Evolutionary conservation across 2,113 vertebrate species (phyloP), one percentile per base, ranked within the genome.

Genomic region (Elachura formosa): DNA sequence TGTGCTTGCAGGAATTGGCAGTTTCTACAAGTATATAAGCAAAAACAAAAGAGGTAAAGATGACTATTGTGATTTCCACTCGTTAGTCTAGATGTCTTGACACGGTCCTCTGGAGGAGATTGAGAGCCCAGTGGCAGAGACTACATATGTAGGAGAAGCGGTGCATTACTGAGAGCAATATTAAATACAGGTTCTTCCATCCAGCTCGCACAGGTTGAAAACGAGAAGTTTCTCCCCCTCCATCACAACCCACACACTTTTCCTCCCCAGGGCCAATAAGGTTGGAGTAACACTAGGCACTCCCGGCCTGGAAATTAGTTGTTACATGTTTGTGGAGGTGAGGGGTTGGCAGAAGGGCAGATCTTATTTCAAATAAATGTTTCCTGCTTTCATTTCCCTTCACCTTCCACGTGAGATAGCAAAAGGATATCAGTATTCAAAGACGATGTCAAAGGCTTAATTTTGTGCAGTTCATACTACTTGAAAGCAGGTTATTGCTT

Each of bases 401-500:
- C 90, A 75, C 75, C 67, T 80, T 91, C 56, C 72, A 92, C 4
- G 0, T 28, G 36, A 95, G 87, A 93, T 43, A 81, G 76, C 52
- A 71, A 79, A 58, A 84, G 66, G 62, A 75, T 93, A 94, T 88
- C 93, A 51, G 72, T 41, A 85, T 89, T 88, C 96, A 84, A 82
- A 77, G 74, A 48, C 33, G 12, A 64, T 34, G 45, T 84, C 55
- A 72, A 82, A 93, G 82, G 88, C 77, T 96, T 96, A 87, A 95
- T 96, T 96, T 93, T 89, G 66, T 74, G 79, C 67, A 90, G 93
- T 95, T 94, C 93, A 89, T 90, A 85, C 58, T 79, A 63, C 75
- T 84, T 78, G 87, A 93, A 95, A 93, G 76, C 88, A 91, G 71
- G 86, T 93, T 96, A 95, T 95, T 95, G 86, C 76, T 96, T 95